Evolutionary conservation across 2,888 invertebrate species (phyloP).

Genomic region (Hylaea fasciaria): DNA sequence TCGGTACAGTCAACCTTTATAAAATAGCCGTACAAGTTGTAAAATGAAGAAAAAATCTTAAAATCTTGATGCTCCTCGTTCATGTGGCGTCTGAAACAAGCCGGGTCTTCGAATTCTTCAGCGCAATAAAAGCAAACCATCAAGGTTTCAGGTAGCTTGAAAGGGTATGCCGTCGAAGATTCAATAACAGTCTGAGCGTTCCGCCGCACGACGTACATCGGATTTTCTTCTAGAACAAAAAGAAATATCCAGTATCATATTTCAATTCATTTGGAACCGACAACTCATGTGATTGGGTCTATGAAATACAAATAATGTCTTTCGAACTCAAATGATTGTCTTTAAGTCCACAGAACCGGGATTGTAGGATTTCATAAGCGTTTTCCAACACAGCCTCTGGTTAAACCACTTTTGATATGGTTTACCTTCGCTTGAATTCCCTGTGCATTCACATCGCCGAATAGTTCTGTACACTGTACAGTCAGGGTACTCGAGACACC

Average conservation of each 20-base stretch:
- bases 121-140: conserved; percentile 61
- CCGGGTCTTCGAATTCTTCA: conserved; percentile 51
- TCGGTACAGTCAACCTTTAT: conserved; percentile 57
- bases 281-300: neutral
- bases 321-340: neutral
- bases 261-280: conserved; percentile 16
- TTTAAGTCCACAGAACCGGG: neutral
- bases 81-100: conserved; percentile 53
- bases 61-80: conserved; percentile 49
- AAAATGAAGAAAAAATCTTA: conserved; percentile 36
- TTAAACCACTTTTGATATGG: conserved; percentile 47
- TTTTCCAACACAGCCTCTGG: conserved; percentile 48
- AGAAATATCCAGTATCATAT: conserved; percentile 50
- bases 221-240: conserved; percentile 62
- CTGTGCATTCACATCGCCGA: conserved; percentile 52
- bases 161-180: conserved; percentile 62
- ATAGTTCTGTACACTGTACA: too few species aligned
- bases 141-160: conserved; percentile 57
- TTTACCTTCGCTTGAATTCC: conserved; percentile 41
- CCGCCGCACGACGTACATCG: conserved; percentile 51
- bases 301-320: neutral
- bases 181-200: conserved; percentile 57
- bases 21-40: conserved; percentile 10
- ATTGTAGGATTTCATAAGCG: conserved; percentile 47
- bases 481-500: conserved; percentile 28